Conservation (phyloP, 92 coral and sea anemone genomes). For the Palythoa grandis region DNA sequence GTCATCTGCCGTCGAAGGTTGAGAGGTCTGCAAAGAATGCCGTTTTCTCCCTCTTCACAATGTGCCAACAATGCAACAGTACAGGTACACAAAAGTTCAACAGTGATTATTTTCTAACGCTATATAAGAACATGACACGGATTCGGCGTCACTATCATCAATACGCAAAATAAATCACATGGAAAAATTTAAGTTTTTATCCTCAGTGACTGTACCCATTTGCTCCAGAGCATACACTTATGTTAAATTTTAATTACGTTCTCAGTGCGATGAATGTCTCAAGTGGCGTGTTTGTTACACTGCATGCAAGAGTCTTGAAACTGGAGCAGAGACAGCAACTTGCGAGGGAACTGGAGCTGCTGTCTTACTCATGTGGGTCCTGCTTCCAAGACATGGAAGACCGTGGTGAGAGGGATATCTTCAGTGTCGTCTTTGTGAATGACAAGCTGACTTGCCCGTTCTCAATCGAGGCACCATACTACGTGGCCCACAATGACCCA, state of each 20-base stretch:
- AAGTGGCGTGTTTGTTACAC: constrained; percentile 50
- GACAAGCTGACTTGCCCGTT: constrained; percentile 35
- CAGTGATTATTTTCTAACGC: constrained; percentile 11
- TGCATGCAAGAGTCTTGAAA: constrained; percentile 3
- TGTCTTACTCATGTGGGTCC: constrained; percentile 53
- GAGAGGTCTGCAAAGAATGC: constrained; percentile 18
- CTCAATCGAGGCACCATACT: constrained; percentile 33
- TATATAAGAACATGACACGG: constrained; percentile 28
- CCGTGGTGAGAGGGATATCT: constrained; percentile 19
- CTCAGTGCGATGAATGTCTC: constrained; percentile 52
- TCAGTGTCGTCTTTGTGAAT: constrained; percentile 20
- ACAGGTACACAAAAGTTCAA: constrained; percentile 15
- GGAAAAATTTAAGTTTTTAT: constrained; percentile 3
- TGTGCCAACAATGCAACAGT: constrained; percentile 40
- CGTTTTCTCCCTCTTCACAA: constrained; percentile 30
- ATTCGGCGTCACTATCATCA: constrained; percentile 27
- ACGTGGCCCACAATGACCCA: constrained; percentile 25
- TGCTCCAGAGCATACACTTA: constrained; percentile 5
- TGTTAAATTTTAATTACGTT: constrained; percentile 5
- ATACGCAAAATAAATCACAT: constrained; percentile 6
- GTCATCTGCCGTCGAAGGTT: constrained; percentile 33
- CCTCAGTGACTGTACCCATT: constrained; percentile 29
- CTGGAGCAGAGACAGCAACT: constrained; percentile 5
- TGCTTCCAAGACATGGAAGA: constrained; percentile 54
- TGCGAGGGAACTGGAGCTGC: constrained; percentile 22